Evolutionary conservation across 1,140 invertebrate species (phyloP).

Genomic region (Copidosoma floridanum): DNA sequence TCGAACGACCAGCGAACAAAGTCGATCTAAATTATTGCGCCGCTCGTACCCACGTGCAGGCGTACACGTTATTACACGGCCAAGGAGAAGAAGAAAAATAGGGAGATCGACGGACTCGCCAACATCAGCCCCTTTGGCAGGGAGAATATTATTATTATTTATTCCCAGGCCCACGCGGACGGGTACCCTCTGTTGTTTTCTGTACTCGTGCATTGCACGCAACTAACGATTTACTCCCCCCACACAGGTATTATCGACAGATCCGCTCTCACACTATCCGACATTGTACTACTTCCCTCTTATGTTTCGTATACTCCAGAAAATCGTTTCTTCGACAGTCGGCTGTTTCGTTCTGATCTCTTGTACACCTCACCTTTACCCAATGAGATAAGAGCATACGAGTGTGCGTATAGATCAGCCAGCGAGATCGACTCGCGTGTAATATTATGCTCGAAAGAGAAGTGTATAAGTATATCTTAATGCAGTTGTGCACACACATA

Average conservation of each 20-base stretch:
- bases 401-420: conserved; percentile 7
- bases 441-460: background rate
- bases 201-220: background rate
- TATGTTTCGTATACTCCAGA: too few species aligned
- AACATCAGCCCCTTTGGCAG: conserved; percentile 7
- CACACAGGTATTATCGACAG: conserved; percentile 5
- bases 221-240: too few species aligned
- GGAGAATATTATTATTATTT: conserved; percentile 17
- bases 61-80: too few species aligned
- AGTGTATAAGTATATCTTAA: conserved; percentile 10
- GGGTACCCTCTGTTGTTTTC: background rate
- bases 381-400: background rate
- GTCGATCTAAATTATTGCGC: conserved; percentile 30
- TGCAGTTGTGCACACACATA: background rate
- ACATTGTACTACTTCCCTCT: background rate
- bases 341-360: too few species aligned
- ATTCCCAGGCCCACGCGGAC: background rate
- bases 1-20: conserved; percentile 29
- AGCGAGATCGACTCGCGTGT: conserved; percentile 9
- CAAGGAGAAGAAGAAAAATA: conserved; percentile 38
- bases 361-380: background rate
- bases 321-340: conserved; percentile 19
- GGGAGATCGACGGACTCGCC: conserved; percentile 26
- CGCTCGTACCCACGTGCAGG: too few species aligned
- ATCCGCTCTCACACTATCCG: conserved; percentile 2